These are phyloP conservation scores for Mesoclemmys tuberculata DNA, from an alignment of 2,113 vertebrate genomes.

Conservation along the genomic window DNA sequence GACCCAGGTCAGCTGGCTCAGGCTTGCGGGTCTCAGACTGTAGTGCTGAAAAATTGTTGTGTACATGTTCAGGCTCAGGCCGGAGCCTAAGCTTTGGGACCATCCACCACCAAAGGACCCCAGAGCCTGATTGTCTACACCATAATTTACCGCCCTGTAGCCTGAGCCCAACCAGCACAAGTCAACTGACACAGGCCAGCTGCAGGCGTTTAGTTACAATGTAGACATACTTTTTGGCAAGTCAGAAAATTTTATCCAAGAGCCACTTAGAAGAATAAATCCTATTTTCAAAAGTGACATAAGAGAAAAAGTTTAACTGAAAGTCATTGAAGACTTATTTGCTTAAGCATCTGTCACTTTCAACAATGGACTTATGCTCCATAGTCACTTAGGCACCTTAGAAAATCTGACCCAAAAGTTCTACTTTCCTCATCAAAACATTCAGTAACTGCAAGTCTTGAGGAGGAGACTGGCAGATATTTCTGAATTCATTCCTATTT, in stretches of 20 bases:
- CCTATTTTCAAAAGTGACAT: neutral
- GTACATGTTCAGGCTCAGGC: neutral
- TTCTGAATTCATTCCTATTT: rapidly evolving
- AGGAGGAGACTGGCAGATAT: neutral
- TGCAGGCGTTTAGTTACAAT: too few species aligned
- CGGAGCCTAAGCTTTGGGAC: neutral
- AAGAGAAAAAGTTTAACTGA: neutral
- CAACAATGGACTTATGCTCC: neutral
- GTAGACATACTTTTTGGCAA: too few species aligned
- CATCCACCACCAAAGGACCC: neutral
- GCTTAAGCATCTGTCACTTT: neutral
- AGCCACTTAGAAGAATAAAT: neutral
- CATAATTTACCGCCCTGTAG: neutral
- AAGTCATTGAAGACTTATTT: neutral
- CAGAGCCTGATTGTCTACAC: neutral
- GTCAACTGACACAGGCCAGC: too few species aligned
- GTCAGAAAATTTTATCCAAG: too few species aligned
- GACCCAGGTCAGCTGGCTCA: neutral
- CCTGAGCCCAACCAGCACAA: too few species aligned
- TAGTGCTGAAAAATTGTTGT: neutral
- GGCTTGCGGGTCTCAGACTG: neutral
- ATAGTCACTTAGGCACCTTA: neutral
- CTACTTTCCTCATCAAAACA: neutral
- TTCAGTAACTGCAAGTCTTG: neutral
- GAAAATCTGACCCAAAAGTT: neutral